These are phyloP conservation scores for Habropoda laboriosa DNA, from an alignment of 1,140 invertebrate genomes.

Conservation along the genomic window DNA sequence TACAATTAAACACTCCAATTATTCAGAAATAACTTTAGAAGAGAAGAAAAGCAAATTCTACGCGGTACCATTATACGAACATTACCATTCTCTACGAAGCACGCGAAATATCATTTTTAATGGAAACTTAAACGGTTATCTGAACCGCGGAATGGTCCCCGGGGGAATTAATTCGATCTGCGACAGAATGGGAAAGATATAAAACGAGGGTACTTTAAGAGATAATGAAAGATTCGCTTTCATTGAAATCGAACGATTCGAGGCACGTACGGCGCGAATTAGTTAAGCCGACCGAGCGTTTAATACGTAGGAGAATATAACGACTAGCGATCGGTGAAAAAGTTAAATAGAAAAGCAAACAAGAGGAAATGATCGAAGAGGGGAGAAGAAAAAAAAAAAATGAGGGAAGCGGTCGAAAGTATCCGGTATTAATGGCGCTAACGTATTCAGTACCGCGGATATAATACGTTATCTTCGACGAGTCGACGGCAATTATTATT, in stretches of 20 bases:
- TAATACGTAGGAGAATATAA: not conserved
- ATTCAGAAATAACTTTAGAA: no score
- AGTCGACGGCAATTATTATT: conserved; percentile 40
- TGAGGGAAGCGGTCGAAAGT: no score
- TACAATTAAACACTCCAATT: no score
- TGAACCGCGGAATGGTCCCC: no score
- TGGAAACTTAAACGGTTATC: not conserved
- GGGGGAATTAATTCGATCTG: not conserved
- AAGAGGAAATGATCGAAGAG: not conserved
- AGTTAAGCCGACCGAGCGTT: not conserved
- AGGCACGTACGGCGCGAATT: not conserved
- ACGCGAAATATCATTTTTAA: not conserved
- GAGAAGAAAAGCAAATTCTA: no score
- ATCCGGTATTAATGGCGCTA: conserved; percentile 7
- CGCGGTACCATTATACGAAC: no score
- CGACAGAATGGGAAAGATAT: not conserved
- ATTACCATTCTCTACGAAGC: not conserved
- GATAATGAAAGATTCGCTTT: not conserved
- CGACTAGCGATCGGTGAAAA: not conserved
- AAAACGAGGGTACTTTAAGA: not conserved
- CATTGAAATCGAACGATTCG: not conserved
- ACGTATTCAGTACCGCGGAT: conserved; percentile 11
- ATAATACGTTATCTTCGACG: conserved; percentile 16
- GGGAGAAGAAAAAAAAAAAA: not conserved
- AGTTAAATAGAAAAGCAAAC: not conserved